Evolutionary conservation across 2,797 vertebrate species (phyloP), one percentile per base, ranked within the genome.

Genomic region (Rhinella marina): DNA sequence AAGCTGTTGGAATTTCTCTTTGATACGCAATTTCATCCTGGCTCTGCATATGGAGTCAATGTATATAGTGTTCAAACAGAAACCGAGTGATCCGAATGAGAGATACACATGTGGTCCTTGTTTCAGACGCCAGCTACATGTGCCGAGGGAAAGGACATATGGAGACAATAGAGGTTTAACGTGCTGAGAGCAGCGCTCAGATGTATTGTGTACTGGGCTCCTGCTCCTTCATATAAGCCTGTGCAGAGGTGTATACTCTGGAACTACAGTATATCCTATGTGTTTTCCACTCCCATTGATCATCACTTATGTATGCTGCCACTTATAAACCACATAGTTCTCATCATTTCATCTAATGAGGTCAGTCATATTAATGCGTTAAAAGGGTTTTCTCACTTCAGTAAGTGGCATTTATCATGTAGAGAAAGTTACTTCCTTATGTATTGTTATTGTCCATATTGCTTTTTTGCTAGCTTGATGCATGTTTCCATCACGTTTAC

Each of bases 41-140:
- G 14, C 19, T 61, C 29, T 61, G 78, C 78, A 61, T 81, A 57
- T 81, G 78, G 78, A 81, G 57, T 61, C 62, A 81, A 81, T 59
- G 77, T 59, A 79, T 29, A 21, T 79, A 59, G 19, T 77, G 75
- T 77, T 59, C 77, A 79, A 79, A 59, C 17, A 19, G 25, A 79
- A 79, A 78, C 13, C 72, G 13, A 21, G 25, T 11, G 56, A 79
- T 79, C 25, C 19, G 56, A 79, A 32, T 25, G 52, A 78, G n/a
- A 78, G 50, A 78, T 56, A 25, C 48, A 21, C 41, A 77, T 27
- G 56, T 59, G 56, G 25, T 57, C 77, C 54, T 59, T 79, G 52
- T 79, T 19, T 57, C 59, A 9, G 32, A 29, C 21, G 11, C 14
- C 29, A 19, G 27, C 21, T 57, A 29, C 11, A 10, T 59, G 17